These are phyloP conservation scores for Aleiodes sp. DNA, from an alignment of 1,140 invertebrate species.

Conservation along the genomic window DNA sequence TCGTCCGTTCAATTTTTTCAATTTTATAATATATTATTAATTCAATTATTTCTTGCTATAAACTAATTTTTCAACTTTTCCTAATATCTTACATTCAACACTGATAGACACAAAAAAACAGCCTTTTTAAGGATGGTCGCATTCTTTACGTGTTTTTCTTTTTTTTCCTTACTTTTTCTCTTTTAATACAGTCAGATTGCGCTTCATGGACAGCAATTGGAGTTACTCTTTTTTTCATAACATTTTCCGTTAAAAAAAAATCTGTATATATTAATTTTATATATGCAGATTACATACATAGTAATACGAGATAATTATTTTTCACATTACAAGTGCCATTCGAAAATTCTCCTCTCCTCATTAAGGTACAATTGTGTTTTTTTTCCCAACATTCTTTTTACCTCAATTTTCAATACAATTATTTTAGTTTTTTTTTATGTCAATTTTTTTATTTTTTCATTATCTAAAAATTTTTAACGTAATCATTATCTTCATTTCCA, in stretches of 20 bases:
- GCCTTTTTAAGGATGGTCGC: neutral
- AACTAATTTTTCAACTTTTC: no score
- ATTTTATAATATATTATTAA: neutral
- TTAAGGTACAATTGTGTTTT: conserved; percentile 5
- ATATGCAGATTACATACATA: conserved; percentile 10
- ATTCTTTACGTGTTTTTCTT: no score
- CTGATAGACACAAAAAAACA: conserved; percentile 8
- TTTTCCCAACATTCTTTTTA: neutral
- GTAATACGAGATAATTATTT: neutral
- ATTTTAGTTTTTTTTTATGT: neutral
- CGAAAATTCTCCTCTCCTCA: neutral
- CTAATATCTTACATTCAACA: conserved; percentile 9
- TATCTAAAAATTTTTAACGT: conserved; percentile 2
- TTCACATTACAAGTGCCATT: neutral
- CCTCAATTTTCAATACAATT: neutral
- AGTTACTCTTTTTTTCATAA: neutral
- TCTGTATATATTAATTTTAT: neutral
- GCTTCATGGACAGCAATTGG: neutral
- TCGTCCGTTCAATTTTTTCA: neutral
- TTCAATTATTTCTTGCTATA: neutral
- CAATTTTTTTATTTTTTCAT: neutral
- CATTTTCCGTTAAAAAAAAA: no score
- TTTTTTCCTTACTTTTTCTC: neutral
- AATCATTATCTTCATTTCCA: neutral
- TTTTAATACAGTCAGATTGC: neutral